Base-by-base conservation (phyloP, 2,113 vertebrate genomes). In the Rissa tridactyla region DNA sequence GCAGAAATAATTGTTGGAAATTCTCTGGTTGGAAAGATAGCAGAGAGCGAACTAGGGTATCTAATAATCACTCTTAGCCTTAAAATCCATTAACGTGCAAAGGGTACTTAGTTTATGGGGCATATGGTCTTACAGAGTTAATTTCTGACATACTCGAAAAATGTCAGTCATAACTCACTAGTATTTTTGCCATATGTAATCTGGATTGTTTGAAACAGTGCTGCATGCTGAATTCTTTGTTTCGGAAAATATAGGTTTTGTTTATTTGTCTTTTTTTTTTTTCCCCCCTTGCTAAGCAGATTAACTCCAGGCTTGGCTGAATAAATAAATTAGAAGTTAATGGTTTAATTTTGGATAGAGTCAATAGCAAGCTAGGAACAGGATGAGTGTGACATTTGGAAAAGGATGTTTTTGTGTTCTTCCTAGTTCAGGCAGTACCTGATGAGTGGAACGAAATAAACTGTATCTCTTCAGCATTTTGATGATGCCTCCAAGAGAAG, bases 241-340 rank as follows among this genome's bases (percentile, higher is more conserved):
- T 69, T 83, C 69, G 27, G 32, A 91, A 90, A 93, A 72, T 20
- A n/a, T 0, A 3, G 0, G 1, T 4, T 84, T 89, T 88, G 49
- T 82, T 91, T 90, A 16, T 88, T 86, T 86, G 18, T 68, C 6
- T 20, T 30, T 11, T 54, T 36, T 47, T 18, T n/a, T 69, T 38
- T 30, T 14, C 22, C 20, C 14, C 22, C 20, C 14, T 55, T 62
- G 7, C 29, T 72, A 66, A 52, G 16, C 19, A 79, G 84, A 81
- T 82, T 76, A 92, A 61, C 27, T 91, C 51, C 44, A 87, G 80
- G 54, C 78, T 75, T 66, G 66, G 54, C 82, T 52, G 85, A 91
- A 66, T 69, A 84, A 73, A 84, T 70, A 81, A 89, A 94, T 94
- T 73, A 64, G 60, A 73, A 92, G 85, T 86, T 88, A 82, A 84